Percentiles rank a stretch among this genome's conserved stretches.
Conservation (phyloP, 2,113 vertebrate genomes). For the Limnothrissa miodon region DNA sequence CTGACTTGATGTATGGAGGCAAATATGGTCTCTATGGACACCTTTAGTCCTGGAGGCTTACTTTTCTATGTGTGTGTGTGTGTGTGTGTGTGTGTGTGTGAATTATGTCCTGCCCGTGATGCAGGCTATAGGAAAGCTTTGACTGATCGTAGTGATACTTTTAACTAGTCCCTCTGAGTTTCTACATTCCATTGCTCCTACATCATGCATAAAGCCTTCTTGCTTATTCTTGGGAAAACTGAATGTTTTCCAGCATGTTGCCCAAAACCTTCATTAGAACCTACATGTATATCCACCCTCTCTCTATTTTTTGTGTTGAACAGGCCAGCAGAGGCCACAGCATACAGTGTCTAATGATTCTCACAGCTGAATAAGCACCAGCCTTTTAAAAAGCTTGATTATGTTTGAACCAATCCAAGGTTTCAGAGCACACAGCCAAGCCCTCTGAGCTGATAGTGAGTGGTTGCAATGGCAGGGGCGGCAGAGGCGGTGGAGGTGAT, state of each 20-base stretch:
- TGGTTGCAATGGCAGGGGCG: too few species aligned
- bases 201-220: neutral
- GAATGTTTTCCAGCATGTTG: neutral
- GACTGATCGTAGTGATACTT: neutral
- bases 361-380: neutral
- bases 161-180: conserved; percentile 23
- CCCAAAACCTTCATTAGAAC: neutral
- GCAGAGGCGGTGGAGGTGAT: too few species aligned
- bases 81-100: neutral
- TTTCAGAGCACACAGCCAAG: neutral
- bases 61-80: neutral
- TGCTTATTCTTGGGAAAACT: neutral
- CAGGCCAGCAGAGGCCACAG: neutral
- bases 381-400: neutral
- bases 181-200: neutral
- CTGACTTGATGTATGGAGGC: conserved; percentile 14
- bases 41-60: neutral
- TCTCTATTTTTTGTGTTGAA: neutral
- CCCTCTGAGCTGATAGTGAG: neutral
- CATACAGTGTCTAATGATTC: neutral
- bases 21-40: conserved; percentile 10
- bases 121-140: neutral
- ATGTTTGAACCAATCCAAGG: neutral
- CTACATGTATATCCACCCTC: neutral
- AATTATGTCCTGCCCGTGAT: conserved; percentile 15